These are phyloP conservation scores for Pollenia labialis DNA, from an alignment of 2,888 invertebrate species.

Conservation along the genomic window DNA sequence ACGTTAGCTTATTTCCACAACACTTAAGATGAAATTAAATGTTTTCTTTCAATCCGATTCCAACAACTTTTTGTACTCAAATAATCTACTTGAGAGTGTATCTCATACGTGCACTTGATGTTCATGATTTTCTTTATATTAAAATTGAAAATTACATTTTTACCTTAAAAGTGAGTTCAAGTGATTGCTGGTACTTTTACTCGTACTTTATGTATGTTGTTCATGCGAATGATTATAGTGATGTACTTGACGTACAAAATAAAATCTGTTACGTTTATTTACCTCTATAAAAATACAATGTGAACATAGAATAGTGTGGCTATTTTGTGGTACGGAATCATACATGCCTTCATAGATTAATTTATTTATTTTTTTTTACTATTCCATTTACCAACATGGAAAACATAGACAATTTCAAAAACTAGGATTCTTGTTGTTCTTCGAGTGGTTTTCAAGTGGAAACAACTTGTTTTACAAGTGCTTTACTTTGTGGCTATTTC, in stretches of 20 bases:
- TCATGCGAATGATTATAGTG: not conserved
- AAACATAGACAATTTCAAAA: conserved; percentile 45
- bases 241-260: conserved; percentile 9
- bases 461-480: conserved; percentile 70
- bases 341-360: not conserved
- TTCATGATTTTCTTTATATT: conserved; percentile 50
- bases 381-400: not conserved
- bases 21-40: not conserved
- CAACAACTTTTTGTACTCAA: not conserved
- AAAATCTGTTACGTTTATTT: conserved; percentile 55
- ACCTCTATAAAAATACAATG: conserved; percentile 13
- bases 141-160: conserved; percentile 67
- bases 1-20: not conserved
- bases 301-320: conserved; percentile 52
- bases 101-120: conserved; percentile 29
- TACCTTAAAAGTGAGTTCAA: conserved; percentile 61
- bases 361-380: not conserved
- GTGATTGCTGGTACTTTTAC: conserved; percentile 41
- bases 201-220: not conserved
- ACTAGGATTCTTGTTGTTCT: conserved; percentile 56
- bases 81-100: conserved; percentile 30
- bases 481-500: conserved; percentile 67
- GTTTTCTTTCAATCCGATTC: conserved; percentile 13
- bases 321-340: conserved; percentile 51
- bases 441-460: conserved; percentile 69